phyloP scores from a whole-genome alignment of 2,888 invertebrate species.

The Pachymerium ferrugineum region DNA sequence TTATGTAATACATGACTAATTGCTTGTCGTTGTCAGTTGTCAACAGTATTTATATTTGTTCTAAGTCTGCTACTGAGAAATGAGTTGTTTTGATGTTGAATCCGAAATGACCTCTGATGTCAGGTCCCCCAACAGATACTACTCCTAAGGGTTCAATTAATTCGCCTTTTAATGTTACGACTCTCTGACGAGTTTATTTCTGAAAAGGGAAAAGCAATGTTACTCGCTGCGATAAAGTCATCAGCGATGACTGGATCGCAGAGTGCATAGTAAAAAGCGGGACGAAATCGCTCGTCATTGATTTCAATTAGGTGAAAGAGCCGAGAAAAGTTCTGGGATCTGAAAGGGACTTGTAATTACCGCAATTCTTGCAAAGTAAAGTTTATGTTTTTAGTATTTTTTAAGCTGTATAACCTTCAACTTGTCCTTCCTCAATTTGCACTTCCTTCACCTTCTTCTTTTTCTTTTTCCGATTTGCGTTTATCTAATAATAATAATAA shows the following conservation, averaged over 20 bases:
- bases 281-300: constrained; percentile 65
- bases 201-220: constrained; percentile 71
- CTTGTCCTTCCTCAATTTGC: too few species aligned
- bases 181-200: too few species aligned
- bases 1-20: too few species aligned
- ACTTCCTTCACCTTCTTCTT: too few species aligned
- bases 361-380: too few species aligned
- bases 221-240: constrained; percentile 79
- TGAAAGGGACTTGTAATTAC: too few species aligned
- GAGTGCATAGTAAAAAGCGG: constrained; percentile 87
- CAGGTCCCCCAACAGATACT: constrained; percentile 89
- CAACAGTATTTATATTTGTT: too few species aligned
- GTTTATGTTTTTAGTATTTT: too few species aligned
- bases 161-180: constrained; percentile 79
- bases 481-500: too few species aligned
- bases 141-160: constrained; percentile 82
- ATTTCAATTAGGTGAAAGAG: constrained; percentile 84
- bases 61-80: neutral
- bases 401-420: too few species aligned
- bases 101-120: constrained; percentile 75
- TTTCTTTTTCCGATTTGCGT: too few species aligned
- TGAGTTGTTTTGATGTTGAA: neutral
- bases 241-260: constrained; percentile 79
- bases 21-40: too few species aligned
- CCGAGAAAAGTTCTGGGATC: constrained; percentile 77